Base-by-base conservation (phyloP, 2,797 vertebrate species). In the Enteromius fasciolatus region DNA sequence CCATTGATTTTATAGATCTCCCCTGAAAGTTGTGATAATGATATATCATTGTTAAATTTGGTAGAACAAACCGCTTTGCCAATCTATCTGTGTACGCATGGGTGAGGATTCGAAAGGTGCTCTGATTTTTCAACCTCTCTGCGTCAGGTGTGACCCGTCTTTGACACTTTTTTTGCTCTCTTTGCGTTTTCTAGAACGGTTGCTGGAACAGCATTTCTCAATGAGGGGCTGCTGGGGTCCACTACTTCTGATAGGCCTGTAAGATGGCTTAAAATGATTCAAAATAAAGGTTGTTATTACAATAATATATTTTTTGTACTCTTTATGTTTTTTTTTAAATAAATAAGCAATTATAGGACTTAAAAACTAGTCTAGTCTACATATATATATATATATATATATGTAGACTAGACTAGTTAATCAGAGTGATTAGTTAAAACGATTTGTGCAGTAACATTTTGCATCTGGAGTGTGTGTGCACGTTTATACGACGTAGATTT, bases 21-120 rank as follows among this genome's bases (percentile, higher is more conserved):
- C 92, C 57, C 94, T 94, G 95, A 98, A 99, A 99, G 97, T 99
- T 99, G 98, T 97, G 96, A 99, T 98, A 98, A 99, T 99, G 98
- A 99, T 98, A 97, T 97, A 98, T 99, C 97, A 99, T 99, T 99
- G 98, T 98, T 99, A 98, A 98, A 99, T 99, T 98, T 99, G 96
- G 96, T 97, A 98, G 97, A 99, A 99, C 98, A 98, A 99, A 99
- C 97, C 96, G 97, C 96, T 98, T 97, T 97, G 96, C 95, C 97
- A 94, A 98, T 99, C 95, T 96, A 94, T 97, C 48, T 52, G n/a
- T 72, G 44, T 78, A 73, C 31, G 4, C 44, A 48, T 15, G 31
- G 54, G 54, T 52, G 57, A 72, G 46, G 80, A 57, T 44, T 57
- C 72, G 18, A 75, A 81, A 82, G 61, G 59, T 50, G 69, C n/a